Percentiles rank a stretch among this genome's conserved stretches.
These are phyloP conservation scores for Drosophila kuntzei DNA, from an alignment of 2,888 invertebrate species.

Conservation along the genomic window DNA sequence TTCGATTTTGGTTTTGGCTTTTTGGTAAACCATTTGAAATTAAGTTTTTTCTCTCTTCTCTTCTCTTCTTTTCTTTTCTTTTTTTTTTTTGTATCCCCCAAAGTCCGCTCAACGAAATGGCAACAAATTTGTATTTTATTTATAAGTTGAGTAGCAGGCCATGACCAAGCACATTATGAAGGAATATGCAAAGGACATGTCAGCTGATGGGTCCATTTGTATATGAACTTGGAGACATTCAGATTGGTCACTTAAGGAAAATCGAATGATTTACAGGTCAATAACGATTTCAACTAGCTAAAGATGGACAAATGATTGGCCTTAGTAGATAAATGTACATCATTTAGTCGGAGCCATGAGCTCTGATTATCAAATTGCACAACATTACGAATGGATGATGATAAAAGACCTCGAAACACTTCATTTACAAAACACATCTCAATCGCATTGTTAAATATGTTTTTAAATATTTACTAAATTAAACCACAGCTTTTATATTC, in stretches of 20 bases:
- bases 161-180: constrained; percentile 37
- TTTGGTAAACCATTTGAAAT: constrained; percentile 55
- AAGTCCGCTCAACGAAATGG: constrained; percentile 38
- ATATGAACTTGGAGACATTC: constrained; percentile 51
- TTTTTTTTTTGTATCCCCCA: constrained; percentile 13
- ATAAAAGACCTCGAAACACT: not conserved
- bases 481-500: no score
- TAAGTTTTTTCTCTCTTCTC: constrained; percentile 35
- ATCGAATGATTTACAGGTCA: constrained; percentile 62
- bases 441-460: no score
- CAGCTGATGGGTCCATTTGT: constrained; percentile 28
- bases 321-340: constrained; percentile 2
- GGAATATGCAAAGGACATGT: constrained; percentile 12
- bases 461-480: no score
- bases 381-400: not conserved
- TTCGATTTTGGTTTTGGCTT: constrained; percentile 53
- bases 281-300: constrained; percentile 30
- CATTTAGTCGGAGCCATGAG: not conserved
- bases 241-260: constrained; percentile 50
- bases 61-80: constrained; percentile 8
- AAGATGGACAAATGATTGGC: constrained; percentile 20
- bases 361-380: constrained; percentile 1
- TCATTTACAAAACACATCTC: no score
- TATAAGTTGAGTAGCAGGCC: constrained; percentile 47
- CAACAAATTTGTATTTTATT: constrained; percentile 70